Conservation (phyloP, 2,113 vertebrate genomes). For the Marcusenius ussheri region DNA sequence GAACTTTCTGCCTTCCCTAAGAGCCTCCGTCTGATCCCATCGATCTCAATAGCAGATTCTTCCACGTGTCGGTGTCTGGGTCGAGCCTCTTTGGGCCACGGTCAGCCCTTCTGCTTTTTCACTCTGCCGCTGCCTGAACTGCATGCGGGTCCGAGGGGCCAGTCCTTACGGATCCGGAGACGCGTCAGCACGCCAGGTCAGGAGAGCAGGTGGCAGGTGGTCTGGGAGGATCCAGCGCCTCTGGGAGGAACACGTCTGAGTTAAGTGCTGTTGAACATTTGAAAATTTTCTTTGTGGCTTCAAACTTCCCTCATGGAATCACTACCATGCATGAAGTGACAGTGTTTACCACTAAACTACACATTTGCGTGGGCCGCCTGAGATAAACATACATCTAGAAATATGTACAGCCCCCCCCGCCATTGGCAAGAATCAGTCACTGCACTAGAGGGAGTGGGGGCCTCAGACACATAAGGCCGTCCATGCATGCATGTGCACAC, state of each 20-base stretch:
- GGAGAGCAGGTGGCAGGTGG: neutral
- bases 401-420: neutral
- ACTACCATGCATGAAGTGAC: neutral
- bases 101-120: constrained; percentile 27
- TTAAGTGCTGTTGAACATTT: neutral
- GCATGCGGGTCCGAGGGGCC: neutral
- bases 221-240: neutral
- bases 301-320: neutral
- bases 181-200: neutral
- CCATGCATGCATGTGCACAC: neutral
- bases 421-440: neutral
- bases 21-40: constrained; percentile 38
- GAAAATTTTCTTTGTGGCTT: neutral
- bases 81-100: constrained; percentile 40
- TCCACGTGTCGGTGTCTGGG: constrained; percentile 31
- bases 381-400: neutral
- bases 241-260: neutral
- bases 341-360: neutral
- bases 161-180: neutral
- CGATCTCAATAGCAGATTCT: constrained; percentile 52
- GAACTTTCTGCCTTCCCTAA: constrained; percentile 42
- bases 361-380: neutral
- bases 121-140: neutral
- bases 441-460: neutral
- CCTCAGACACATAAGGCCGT: neutral